phyloP scores from a whole-genome alignment of 2,888 invertebrate genomes.

The Machimus rusticus region DNA sequence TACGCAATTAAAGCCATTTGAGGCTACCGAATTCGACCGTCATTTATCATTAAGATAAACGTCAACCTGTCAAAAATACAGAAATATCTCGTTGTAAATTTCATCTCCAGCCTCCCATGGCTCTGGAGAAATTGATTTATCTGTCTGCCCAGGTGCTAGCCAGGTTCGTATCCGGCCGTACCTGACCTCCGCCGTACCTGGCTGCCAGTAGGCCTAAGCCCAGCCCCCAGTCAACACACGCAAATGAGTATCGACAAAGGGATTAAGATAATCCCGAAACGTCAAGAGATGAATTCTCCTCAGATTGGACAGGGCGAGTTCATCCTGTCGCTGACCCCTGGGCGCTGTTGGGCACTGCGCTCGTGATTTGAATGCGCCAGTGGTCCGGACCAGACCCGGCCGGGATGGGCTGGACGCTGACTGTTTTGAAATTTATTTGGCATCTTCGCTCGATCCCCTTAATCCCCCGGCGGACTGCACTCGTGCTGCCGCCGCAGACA shows the following conservation, averaged over 20 bases:
- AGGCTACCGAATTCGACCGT: slow-evolving; percentile 51
- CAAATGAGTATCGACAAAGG: slow-evolving; percentile 38
- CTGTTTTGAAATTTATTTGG: not conserved
- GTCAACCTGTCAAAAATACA: slow-evolving; percentile 52
- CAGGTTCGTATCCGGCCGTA: slow-evolving; percentile 40
- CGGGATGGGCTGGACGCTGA: not conserved
- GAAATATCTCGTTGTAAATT: slow-evolving; percentile 50
- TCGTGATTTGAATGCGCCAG: not conserved
- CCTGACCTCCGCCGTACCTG: slow-evolving; percentile 41
- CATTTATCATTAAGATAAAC: slow-evolving; percentile 52
- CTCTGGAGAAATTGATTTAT: slow-evolving; percentile 50
- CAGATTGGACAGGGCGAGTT: slow-evolving; percentile 1
- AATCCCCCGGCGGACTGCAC: not conserved
- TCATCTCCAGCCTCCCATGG: slow-evolving; percentile 46
- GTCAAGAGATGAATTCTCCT: slow-evolving; percentile 18
- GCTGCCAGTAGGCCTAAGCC: not conserved
- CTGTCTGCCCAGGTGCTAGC: slow-evolving; percentile 50
- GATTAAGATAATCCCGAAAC: slow-evolving; percentile 31
- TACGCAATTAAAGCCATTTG: slow-evolving; percentile 50
- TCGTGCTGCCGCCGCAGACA: not conserved
- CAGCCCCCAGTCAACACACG: slow-evolving; percentile 32
- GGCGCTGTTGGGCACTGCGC: not conserved
- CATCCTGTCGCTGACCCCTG: not conserved
- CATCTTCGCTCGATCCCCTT: not conserved
- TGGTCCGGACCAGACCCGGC: not conserved